A percentile compares a stretch with the other conserved stretches of the same genome.
phyloP scores from a whole-genome alignment of 2,888 invertebrate genomes.

The Standfussiana lucernea region DNA sequence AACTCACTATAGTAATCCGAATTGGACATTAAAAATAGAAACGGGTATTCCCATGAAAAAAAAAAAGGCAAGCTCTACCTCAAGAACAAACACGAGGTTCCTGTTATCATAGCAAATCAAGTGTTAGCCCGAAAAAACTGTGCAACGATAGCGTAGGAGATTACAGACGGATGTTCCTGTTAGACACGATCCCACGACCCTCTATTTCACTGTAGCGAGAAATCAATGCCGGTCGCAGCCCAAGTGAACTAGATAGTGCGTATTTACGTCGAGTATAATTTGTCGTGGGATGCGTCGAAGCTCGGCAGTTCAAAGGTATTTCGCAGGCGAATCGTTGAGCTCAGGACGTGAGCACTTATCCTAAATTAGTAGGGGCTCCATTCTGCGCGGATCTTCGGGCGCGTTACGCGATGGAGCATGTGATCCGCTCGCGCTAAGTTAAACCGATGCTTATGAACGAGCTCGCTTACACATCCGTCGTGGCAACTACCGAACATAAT shows the following conservation, averaged over 20 bases:
- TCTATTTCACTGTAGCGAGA: constrained; percentile 35
- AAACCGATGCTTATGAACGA: constrained; percentile 77
- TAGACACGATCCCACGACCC: constrained; percentile 9
- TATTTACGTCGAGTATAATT: constrained; percentile 73
- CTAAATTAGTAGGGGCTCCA: constrained; percentile 83
- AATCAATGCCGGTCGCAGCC: constrained; percentile 47
- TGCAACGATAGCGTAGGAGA: constrained; percentile 9
- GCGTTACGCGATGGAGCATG: constrained; percentile 80
- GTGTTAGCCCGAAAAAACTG: not conserved
- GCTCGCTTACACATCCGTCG: constrained; percentile 72
- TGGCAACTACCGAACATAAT: constrained; percentile 57
- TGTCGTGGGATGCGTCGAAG: constrained; percentile 75
- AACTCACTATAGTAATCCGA: not conserved
- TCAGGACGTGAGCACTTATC: constrained; percentile 85
- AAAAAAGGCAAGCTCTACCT: not conserved
- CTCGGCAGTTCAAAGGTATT: constrained; percentile 78
- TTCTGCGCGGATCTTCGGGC: constrained; percentile 73
- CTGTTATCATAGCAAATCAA: not conserved
- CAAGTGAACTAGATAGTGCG: constrained; percentile 69
- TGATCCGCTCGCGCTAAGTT: constrained; percentile 80
- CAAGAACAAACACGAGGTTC: not conserved
- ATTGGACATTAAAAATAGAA: not conserved
- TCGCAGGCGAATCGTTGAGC: constrained; percentile 77
- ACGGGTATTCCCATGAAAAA: not conserved
- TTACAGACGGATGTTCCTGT: constrained; percentile 13